Evolutionary conservation across 2,113 vertebrate genomes (phyloP), one percentile per base, ranked within the genome.

Genomic region (Grammatotria lemairii): DNA sequence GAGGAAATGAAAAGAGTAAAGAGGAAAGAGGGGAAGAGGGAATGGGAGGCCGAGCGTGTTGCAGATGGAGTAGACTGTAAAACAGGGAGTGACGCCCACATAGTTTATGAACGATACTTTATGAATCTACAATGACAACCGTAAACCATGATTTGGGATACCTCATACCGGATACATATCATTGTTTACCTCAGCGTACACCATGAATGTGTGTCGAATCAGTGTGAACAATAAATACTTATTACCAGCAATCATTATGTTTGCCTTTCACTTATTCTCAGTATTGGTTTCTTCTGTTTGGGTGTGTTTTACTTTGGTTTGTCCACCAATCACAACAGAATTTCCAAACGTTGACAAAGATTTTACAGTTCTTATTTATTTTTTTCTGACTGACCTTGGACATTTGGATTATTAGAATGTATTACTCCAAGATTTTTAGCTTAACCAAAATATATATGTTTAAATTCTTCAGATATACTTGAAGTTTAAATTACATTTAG

Each of bases 1-100:
- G 93, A 93, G 96, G 94, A 96, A 95, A 94, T 95, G 94, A 94
- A 95, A 95, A 94, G 86, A 92, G 89, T 92, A 96, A 94, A 95
- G 92, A 94, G 85, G 88, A 93, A 95, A 94, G 87, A 91, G 85
- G 60, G 94, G 95, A 83, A 93, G 93, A 93, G 94, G 94, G 93
- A 94, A 94, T 87, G 91, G 93, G 95, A 92, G 80, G 88, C 91
- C 40, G 91, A 93, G 85, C 84, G 35, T 91, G 88, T 83, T 82
- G 87, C 89, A 92, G 92, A 88, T 93, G 90, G 92, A 95, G 92
- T 87, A 88, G 95, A 95, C 94, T 94, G 89, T 94, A 88, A 93
- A 93, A 93, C 63, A 95, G 92, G 82, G 89, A 63, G 68, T 42
- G 88, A 93, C 60, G 86, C 91, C 93, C 88, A 73, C 55, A 60